These are phyloP conservation scores for Druceiella hillmani DNA, from an alignment of 2,888 invertebrate genomes.

Conservation along the genomic window DNA sequence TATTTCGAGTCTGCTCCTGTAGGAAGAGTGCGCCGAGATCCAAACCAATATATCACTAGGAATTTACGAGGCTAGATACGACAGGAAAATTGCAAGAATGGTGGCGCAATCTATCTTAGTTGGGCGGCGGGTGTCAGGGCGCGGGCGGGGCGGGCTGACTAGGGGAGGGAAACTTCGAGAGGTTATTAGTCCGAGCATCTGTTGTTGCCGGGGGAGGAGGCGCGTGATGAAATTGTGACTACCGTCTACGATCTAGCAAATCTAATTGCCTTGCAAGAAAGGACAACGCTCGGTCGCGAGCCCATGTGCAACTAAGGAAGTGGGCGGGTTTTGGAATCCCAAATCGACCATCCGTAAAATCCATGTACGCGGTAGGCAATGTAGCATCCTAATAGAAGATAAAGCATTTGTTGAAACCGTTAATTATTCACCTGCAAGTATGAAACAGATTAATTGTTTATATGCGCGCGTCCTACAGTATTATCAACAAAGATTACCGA, in stretches of 20 bases:
- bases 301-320: no score
- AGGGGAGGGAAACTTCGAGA: constrained; percentile 51
- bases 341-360: no score
- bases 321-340: no score
- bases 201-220: constrained; percentile 49
- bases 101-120: constrained; percentile 86
- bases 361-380: no score
- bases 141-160: constrained; percentile 32
- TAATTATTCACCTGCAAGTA: no score
- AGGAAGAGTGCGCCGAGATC: constrained; percentile 50
- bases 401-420: no score
- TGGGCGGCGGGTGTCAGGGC: constrained; percentile 49
- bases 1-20: constrained; percentile 55
- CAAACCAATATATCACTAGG: constrained; percentile 73
- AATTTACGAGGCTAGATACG: constrained; percentile 87
- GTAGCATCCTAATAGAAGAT: no score
- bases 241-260: constrained; percentile 48
- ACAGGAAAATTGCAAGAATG: constrained; percentile 93
- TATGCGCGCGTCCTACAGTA: no score
- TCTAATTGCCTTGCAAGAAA: constrained; percentile 54
- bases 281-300: no score
- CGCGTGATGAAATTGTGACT: constrained; percentile 38
- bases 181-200: constrained; percentile 58
- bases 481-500: no score
- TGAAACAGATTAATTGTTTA: no score